phyloP scores from a whole-genome alignment of 92 coral and sea anemone species.

The Siderastrea radians region DNA sequence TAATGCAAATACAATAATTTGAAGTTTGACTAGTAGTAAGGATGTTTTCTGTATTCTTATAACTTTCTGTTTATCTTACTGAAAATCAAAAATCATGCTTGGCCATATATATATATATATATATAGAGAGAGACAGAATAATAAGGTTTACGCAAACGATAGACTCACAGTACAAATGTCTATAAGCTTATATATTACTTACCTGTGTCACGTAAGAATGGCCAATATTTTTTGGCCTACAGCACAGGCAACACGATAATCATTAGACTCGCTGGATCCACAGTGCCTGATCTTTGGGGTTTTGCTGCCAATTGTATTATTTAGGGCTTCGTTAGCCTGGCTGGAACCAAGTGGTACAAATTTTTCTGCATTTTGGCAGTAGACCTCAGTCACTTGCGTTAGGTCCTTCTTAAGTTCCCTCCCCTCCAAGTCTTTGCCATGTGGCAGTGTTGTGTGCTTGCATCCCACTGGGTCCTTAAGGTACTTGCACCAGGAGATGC shows the following conservation, averaged over 20 bases:
- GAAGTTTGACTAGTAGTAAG: not conserved
- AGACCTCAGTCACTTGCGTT: slow-evolving; percentile 3
- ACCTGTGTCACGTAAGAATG: slow-evolving; percentile 16
- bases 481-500: slow-evolving; percentile 49
- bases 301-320: slow-evolving; percentile 64
- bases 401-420: slow-evolving; percentile 19
- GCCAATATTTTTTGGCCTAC: slow-evolving; percentile 10
- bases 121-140: no score
- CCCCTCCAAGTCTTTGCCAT: slow-evolving; percentile 51
- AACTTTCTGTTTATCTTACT: not conserved
- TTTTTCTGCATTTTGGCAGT: slow-evolving; percentile 27
- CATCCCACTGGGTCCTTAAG: slow-evolving; percentile 24
- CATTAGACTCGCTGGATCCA: slow-evolving; percentile 35
- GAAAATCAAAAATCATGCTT: not conserved
- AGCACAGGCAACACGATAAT: slow-evolving; percentile 51
- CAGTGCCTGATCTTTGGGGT: slow-evolving; percentile 67
- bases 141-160: no score
- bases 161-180: slow-evolving; percentile 14
- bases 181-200: not conserved
- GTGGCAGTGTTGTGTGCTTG: slow-evolving; percentile 23
- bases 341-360: slow-evolving; percentile 63
- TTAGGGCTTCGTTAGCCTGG: slow-evolving; percentile 55
- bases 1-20: no score
- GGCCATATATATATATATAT: no score
- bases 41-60: slow-evolving; percentile 5